Conservation (phyloP, 2,113 vertebrate genomes). For the Tychaedon coryphoeus region DNA sequence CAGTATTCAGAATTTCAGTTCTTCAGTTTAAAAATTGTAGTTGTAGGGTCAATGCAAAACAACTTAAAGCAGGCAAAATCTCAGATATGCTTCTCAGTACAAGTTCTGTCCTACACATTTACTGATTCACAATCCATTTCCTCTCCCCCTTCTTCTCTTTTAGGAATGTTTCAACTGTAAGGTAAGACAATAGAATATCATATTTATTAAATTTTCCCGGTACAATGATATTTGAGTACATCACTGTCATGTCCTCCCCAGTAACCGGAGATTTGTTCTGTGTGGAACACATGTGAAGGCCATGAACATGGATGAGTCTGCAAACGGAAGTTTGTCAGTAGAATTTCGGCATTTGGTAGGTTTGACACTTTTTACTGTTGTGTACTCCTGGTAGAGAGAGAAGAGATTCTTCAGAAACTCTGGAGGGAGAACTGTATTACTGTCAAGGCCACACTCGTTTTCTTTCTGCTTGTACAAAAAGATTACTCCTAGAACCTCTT, state of each 20-base stretch:
- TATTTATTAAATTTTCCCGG: background rate
- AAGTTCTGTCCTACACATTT: background rate
- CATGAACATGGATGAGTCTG: constrained; percentile 94
- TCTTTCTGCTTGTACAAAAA: background rate
- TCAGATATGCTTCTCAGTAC: background rate
- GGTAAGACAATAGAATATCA: constrained; percentile 75
- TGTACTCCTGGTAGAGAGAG: background rate
- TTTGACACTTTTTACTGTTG: background rate
- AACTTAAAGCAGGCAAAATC: background rate
- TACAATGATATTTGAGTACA: background rate
- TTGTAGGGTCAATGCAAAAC: background rate
- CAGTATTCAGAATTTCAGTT: background rate
- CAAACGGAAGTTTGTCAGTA: constrained; percentile 90
- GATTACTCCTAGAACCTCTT: background rate
- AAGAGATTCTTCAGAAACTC: background rate
- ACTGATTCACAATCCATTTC: background rate
- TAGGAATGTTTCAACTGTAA: constrained; percentile 91
- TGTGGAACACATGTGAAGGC: constrained; percentile 93
- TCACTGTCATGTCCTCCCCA: constrained; percentile 57
- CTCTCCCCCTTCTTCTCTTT: constrained; percentile 48
- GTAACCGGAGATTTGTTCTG: constrained; percentile 92
- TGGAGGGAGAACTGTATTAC: background rate
- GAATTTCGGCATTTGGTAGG: constrained; percentile 95
- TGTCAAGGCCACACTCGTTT: background rate
- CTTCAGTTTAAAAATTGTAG: background rate